Base-by-base conservation (phyloP, 1,140 invertebrate genomes). In the Pinna nobilis region DNA sequence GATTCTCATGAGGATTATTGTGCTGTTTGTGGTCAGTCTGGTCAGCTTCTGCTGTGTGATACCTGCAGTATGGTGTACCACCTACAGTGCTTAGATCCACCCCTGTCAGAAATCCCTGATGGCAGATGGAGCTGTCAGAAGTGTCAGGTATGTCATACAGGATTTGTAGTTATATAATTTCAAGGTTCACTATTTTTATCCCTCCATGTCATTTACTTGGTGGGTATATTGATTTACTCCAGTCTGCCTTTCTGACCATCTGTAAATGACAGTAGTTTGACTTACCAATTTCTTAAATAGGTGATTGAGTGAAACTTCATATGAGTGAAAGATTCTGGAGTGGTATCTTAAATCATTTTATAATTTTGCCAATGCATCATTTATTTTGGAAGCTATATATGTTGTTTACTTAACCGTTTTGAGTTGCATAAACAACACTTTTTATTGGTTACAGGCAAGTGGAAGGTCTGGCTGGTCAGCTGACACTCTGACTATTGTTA, bases 11-110 rank as follows among this genome's bases (percentile, higher is more conserved):
- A 86, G 60, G 81, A 85, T 47, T 79, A 70, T 57, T 88, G 87
- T 77, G 78, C 78, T 6, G 78, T 82, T 5, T 88, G 87, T 81
- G 76, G 76, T 15, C 76, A 81, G 41, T 80, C 78, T 25, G 86
- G 86, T n/a, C 78, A 87, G 64, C 91, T 98, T 76, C 94, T 96
- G 4, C 94, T 96, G 84, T 99, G 97, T 90, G 97, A 98, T 86
- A 96, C 95, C 0, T 99, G 97, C 87, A 93, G 94, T 82, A 90
- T 95, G 47, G 94, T 96, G 88, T 99, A 98, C 90, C 97, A 99
- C 90, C 90, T 98, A 57, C 94, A 94, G 63, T 99, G 97, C 89
- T 90, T 99, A 55, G 95, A 95, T 86, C 97, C 97, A 30, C 97
- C 97, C 23, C 88, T 99, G 7, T 94, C 94, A 3, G 91, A 95